Evolutionary conservation across 2,113 vertebrate species (phyloP).

Genomic region (Myanophis thanlyinensis): DNA sequence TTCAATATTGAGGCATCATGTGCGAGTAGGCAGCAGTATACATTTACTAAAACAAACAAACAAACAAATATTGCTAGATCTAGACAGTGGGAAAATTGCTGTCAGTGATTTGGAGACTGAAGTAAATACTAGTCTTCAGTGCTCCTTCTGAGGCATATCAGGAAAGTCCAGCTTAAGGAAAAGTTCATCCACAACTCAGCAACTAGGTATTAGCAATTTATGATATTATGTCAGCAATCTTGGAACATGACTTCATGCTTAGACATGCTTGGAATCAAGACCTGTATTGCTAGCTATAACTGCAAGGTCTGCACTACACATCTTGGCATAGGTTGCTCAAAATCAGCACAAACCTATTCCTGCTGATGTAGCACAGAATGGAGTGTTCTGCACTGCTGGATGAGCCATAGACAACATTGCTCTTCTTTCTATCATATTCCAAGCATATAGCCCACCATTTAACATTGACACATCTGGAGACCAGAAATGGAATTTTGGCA

Average conservation of each 20-base stretch:
- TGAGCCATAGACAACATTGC: background rate
- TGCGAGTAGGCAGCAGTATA: too few species aligned
- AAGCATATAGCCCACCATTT: background rate
- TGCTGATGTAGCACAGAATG: background rate
- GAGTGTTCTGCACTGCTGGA: background rate
- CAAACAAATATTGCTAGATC: background rate
- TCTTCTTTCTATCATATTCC: background rate
- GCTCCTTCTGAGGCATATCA: background rate
- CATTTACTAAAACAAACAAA: too few species aligned
- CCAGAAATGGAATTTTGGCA: background rate
- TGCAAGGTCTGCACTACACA: background rate
- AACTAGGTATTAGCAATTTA: background rate
- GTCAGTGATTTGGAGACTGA: background rate
- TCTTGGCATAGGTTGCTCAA: background rate
- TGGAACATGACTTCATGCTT: background rate
- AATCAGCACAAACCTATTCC: background rate
- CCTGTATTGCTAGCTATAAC: background rate
- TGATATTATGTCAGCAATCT: background rate
- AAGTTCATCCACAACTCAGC: background rate
- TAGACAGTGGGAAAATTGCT: background rate
- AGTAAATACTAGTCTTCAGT: background rate
- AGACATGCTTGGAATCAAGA: background rate
- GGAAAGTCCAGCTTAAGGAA: background rate
- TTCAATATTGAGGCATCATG: background rate
- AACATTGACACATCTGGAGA: background rate